Percentiles rank a stretch among this genome's conserved stretches.
Evolutionary conservation across 2,888 invertebrate species (phyloP).

Genomic region (Sarcophaga variegata): DNA sequence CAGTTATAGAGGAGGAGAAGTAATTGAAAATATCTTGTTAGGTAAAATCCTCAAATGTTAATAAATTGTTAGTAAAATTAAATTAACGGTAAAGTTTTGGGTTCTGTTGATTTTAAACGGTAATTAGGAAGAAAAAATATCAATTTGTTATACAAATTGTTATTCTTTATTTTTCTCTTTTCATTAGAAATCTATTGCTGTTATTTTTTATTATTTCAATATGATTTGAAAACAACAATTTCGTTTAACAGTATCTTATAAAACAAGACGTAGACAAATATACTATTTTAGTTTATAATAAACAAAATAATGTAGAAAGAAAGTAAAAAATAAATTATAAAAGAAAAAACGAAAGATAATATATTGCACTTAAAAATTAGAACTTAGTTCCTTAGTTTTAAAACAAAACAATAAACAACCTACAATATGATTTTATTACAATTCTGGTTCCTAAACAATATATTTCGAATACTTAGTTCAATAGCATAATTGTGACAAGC

Average conservation of each 20-base stretch:
- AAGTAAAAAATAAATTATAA: constrained; percentile 35
- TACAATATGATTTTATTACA: constrained; percentile 19
- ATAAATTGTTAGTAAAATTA: constrained; percentile 5
- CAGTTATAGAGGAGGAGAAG: neutral
- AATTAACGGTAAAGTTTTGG: constrained; percentile 50
- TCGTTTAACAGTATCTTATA: constrained; percentile 51
- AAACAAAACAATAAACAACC: constrained; percentile 61
- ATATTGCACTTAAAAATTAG: constrained; percentile 68
- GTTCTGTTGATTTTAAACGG: constrained; percentile 11
- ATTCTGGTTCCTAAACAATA: constrained; percentile 1
- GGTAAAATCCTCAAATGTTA: neutral
- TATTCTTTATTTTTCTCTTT: neutral
- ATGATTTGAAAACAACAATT: constrained; percentile 36
- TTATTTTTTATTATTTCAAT: constrained; percentile 16
- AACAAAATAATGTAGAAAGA: constrained; percentile 26
- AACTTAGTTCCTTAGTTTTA: constrained; percentile 66
- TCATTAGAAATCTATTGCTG: neutral
- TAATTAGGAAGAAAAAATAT: neutral
- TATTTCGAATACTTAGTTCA: constrained; percentile 16
- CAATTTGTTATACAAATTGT: constrained; percentile 54
- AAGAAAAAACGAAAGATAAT: constrained; percentile 48
- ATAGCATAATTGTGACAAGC: constrained; percentile 15
- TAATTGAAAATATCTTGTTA: neutral
- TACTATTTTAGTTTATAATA: constrained; percentile 14
- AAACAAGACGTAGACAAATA: neutral